phyloP scores from a whole-genome alignment of 1,140 invertebrate genomes.

The Notospermus geniculatus region DNA sequence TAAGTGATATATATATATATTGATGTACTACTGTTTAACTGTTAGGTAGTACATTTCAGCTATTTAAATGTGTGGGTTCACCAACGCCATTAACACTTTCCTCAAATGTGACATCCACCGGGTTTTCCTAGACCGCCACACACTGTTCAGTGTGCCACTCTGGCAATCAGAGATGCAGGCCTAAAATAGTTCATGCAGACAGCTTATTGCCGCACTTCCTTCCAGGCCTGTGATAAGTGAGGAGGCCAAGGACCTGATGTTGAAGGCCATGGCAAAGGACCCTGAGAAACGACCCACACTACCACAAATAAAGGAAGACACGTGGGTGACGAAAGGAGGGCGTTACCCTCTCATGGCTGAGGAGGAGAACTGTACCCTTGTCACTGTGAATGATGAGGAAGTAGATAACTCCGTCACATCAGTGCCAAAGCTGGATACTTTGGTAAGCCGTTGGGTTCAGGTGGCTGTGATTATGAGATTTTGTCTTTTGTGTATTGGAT shows the following conservation, averaged over 20 bases:
- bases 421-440: conserved; percentile 88
- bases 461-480: too few relatives aligned
- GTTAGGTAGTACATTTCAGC: too few relatives aligned
- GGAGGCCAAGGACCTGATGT: conserved; percentile 72
- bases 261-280: conserved; percentile 82
- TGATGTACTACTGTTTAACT: too few relatives aligned
- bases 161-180: too few relatives aligned
- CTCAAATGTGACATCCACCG: too few relatives aligned
- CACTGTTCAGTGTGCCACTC: too few relatives aligned
- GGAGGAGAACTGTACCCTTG: conserved; percentile 75
- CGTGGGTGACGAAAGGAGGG: conserved; percentile 84
- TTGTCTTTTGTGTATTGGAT: too few relatives aligned
- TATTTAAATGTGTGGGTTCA: too few relatives aligned
- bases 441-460: conserved; percentile 57
- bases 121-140: too few relatives aligned
- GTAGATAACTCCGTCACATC: conserved; percentile 83
- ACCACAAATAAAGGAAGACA: conserved; percentile 82
- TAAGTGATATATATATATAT: too few relatives aligned
- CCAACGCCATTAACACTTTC: too few relatives aligned
- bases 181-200: too few relatives aligned
- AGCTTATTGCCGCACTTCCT: conserved; percentile 22
- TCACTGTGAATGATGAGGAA: conserved; percentile 92
- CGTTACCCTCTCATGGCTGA: conserved; percentile 67
- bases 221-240: conserved; percentile 62
- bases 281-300: conserved; percentile 76